phyloP scores from a whole-genome alignment of 1,140 invertebrate species.

The Rhynchophorus ferrugineus region DNA sequence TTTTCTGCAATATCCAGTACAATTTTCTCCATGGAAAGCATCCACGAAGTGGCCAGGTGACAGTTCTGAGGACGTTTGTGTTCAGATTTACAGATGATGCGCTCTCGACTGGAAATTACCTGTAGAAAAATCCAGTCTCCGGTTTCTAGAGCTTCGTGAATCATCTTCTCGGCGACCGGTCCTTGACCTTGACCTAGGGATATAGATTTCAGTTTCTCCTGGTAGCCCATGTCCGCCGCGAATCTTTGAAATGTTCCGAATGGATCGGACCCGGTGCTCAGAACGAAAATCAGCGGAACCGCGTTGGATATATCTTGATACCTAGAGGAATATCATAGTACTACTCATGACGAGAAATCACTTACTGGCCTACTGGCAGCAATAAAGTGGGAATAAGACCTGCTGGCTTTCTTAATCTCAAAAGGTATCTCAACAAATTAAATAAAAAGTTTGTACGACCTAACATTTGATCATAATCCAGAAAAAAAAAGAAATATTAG shows the following conservation, averaged over 20 bases:
- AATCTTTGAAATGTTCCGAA: conserved; percentile 72
- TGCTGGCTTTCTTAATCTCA: no score
- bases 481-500: no score
- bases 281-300: conserved; percentile 78
- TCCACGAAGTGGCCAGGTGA: conserved; percentile 87
- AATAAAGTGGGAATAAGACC: no score
- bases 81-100: conserved; percentile 19
- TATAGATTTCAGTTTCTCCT: conserved; percentile 69
- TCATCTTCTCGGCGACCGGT: conserved; percentile 72
- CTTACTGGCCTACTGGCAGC: no score
- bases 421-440: no score
- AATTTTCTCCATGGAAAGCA: conserved; percentile 65
- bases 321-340: conserved; percentile 45
- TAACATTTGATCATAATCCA: no score
- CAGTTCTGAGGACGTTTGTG: conserved; percentile 64
- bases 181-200: conserved; percentile 88
- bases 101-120: conserved; percentile 31
- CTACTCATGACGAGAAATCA: no score
- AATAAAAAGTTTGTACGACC: no score
- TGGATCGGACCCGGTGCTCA: conserved; percentile 88
- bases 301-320: conserved; percentile 63
- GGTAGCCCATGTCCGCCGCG: conserved; percentile 70
- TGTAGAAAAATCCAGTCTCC: conserved; percentile 83
- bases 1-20: conserved; percentile 62
- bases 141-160: conserved; percentile 57